These are phyloP conservation scores for Bimastos eiseni DNA, from an alignment of 2,888 invertebrate genomes.

Conservation along the genomic window DNA sequence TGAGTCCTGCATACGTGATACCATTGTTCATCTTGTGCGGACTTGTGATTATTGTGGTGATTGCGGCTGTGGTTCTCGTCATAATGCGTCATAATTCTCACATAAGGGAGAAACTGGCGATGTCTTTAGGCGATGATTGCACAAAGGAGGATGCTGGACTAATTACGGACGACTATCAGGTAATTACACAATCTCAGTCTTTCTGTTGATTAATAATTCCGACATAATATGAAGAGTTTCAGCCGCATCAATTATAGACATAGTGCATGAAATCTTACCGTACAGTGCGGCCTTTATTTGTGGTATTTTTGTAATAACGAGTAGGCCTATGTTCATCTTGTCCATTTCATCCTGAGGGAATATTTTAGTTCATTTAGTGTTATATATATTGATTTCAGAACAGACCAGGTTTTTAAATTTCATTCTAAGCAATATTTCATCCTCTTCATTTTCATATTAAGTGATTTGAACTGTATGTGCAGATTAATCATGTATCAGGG, in stretches of 20 bases:
- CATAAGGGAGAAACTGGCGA: not conserved
- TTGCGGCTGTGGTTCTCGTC: not conserved
- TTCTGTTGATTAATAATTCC: not conserved
- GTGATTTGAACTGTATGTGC: not conserved
- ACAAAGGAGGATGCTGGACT: not conserved
- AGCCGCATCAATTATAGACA: too few species aligned
- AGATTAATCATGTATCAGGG: not conserved
- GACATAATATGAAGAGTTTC: not conserved
- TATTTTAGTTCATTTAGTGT: not conserved
- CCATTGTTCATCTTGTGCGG: not conserved
- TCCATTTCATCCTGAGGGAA: not conserved
- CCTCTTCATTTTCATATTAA: not conserved
- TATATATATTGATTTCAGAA: not conserved
- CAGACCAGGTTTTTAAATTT: not conserved
- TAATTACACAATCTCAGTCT: not conserved
- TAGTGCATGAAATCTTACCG: too few species aligned
- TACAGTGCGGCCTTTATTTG: too few species aligned
- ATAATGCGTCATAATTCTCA: constrained; percentile 10
- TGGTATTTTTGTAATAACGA: too few species aligned
- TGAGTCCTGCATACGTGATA: not conserved
- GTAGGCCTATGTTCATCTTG: too few species aligned
- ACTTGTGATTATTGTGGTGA: not conserved
- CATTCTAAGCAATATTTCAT: not conserved
- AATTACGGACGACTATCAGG: constrained; percentile 14
- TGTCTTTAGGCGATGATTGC: not conserved